Percentiles rank a stretch among this genome's conserved stretches.
Evolutionary conservation across 1,140 invertebrate species (phyloP).

Genomic region (Zaprionus ornatus): DNA sequence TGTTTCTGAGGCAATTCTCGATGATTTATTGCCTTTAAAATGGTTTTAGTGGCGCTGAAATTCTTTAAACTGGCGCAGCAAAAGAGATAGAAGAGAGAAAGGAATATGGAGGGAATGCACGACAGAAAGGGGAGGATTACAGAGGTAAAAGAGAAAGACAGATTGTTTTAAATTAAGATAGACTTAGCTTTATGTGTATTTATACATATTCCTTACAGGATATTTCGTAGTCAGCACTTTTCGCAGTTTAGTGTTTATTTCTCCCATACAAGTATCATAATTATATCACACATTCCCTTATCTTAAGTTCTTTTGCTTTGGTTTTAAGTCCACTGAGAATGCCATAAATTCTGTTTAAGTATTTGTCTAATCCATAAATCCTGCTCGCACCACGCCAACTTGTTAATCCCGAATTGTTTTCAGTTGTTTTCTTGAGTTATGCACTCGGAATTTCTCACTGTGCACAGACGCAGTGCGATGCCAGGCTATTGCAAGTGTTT

Average conservation of each 20-base stretch:
- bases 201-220: background rate
- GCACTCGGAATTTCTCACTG: conserved; percentile 24
- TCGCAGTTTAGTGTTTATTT: background rate
- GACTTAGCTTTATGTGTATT: background rate
- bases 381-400: background rate
- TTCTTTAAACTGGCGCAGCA: background rate
- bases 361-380: conserved; percentile 6
- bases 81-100: background rate
- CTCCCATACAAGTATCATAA: background rate
- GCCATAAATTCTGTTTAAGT: background rate
- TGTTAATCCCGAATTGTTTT: conserved; percentile 6
- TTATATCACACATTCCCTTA: background rate
- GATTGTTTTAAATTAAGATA: background rate
- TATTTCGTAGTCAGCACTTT: background rate
- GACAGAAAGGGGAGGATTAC: no score
- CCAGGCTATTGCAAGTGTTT: conserved; percentile 66
- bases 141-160: no score
- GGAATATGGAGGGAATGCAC: background rate
- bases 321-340: background rate
- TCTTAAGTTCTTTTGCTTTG: background rate
- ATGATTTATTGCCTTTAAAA: background rate
- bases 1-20: background rate
- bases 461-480: conserved; percentile 26
- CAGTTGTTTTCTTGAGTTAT: background rate
- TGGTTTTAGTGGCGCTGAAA: background rate